Evolutionary conservation across 1,140 invertebrate genomes (phyloP).

Genomic region (Acromyrmex charruanus): DNA sequence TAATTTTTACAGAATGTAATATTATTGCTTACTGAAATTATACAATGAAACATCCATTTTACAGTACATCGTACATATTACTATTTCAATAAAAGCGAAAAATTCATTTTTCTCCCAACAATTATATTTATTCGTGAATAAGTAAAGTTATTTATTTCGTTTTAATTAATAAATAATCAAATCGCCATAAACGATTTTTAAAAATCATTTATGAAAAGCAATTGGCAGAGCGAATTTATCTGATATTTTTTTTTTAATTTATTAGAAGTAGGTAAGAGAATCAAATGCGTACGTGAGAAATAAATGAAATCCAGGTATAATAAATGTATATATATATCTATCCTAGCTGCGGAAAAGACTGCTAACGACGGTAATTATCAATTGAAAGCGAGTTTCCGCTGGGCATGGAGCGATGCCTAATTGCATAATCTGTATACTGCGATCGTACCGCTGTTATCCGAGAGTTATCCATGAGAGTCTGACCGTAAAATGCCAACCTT

Average conservation of each 20-base stretch:
- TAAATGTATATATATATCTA: not conserved
- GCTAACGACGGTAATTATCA: conserved; percentile 23
- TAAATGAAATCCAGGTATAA: not conserved
- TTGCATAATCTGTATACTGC: conserved; percentile 28
- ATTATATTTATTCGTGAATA: not conserved
- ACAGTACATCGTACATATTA: not conserved
- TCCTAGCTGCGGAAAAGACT: conserved; percentile 11
- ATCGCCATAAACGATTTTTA: not conserved
- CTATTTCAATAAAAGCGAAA: not conserved
- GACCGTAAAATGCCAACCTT: conserved; percentile 14
- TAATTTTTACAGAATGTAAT: not conserved
- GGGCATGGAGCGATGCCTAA: conserved; percentile 12
- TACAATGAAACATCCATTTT: not conserved
- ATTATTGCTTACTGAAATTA: not conserved
- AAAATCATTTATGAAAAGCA: not conserved
- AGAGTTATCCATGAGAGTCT: not conserved
- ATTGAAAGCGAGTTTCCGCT: conserved; percentile 30
- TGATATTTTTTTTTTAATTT: not conserved
- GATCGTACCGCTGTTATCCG: not conserved
- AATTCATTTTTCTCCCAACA: not conserved
- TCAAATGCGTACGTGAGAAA: not conserved
- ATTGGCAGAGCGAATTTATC: not conserved
- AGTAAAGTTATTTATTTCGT: not conserved
- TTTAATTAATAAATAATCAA: not conserved
- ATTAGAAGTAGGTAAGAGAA: not conserved